These are phyloP conservation scores for Cyclargus thomasi DNA, from an alignment of 1,140 invertebrate genomes.

Conservation along the genomic window DNA sequence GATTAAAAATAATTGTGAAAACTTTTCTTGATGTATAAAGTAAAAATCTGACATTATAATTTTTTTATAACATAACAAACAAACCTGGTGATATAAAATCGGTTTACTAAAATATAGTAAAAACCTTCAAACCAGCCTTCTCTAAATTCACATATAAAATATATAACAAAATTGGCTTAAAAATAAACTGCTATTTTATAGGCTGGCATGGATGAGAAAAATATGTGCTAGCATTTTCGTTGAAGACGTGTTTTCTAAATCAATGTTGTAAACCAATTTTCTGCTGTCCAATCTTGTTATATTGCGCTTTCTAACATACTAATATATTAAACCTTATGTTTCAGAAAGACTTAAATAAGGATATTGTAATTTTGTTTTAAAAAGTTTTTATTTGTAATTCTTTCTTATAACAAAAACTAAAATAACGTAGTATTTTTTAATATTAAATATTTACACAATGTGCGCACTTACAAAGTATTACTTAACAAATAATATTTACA, in stretches of 20 bases:
- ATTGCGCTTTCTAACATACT: not conserved
- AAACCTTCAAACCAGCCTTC: not conserved
- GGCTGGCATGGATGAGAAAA: not conserved
- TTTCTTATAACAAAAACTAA: not conserved
- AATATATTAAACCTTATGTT: not conserved
- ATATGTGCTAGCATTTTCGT: not conserved
- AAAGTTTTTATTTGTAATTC: not conserved
- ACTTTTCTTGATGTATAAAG: no score
- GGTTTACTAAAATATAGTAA: not conserved
- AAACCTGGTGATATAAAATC: not conserved
- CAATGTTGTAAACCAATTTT: not conserved
- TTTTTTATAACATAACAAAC: no score
- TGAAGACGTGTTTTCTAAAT: not conserved
- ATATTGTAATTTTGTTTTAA: no score
- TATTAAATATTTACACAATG: not conserved
- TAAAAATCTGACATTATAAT: no score
- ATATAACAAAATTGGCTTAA: not conserved
- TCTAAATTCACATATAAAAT: not conserved
- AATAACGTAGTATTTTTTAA: not conserved
- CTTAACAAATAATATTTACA: constrained; percentile 16
- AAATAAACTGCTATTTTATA: not conserved
- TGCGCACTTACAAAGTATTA: not conserved
- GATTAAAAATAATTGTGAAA: no score
- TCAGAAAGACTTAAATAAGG: no score
- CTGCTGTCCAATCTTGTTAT: not conserved